A percentile compares a stretch with the other conserved stretches of the same genome.
These are phyloP conservation scores for Brachionus calyciflorus DNA, from an alignment of 1,140 invertebrate genomes.

Conservation along the genomic window DNA sequence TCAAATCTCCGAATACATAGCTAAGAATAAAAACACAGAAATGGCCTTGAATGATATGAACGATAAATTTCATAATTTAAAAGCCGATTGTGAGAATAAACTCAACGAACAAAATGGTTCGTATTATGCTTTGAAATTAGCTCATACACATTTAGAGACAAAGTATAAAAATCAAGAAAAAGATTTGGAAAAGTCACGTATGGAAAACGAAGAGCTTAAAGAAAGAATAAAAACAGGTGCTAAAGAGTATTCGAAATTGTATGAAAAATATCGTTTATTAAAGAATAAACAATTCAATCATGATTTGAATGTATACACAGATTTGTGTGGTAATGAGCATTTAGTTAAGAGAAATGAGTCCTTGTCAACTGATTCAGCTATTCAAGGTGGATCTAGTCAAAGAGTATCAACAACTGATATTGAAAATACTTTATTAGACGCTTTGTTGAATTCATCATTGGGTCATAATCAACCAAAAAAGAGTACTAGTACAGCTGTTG, in stretches of 20 bases:
- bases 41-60: background rate
- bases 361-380: background rate
- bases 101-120: slow-evolving; percentile 30
- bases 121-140: slow-evolving; percentile 41
- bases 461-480: slow-evolving; percentile 14
- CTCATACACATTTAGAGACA: background rate
- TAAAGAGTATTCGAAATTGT: slow-evolving; percentile 43
- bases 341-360: background rate
- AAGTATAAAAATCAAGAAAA: slow-evolving; percentile 1
- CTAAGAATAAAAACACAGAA: slow-evolving; percentile 10
- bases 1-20: slow-evolving; percentile 1
- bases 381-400: background rate
- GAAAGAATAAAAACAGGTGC: slow-evolving; percentile 38
- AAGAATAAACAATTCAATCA: slow-evolving; percentile 40
- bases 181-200: background rate
- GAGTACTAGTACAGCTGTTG: background rate
- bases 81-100: slow-evolving; percentile 10
- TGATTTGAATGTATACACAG: slow-evolving; percentile 7
- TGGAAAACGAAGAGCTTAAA: slow-evolving; percentile 41
- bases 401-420: background rate
- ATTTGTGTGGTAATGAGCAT: background rate
- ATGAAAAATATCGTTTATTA: slow-evolving; percentile 40
- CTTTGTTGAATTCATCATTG: slow-evolving; percentile 22
- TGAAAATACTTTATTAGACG: slow-evolving; percentile 39
- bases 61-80: slow-evolving; percentile 3